Conservation (phyloP, 2,888 invertebrate species). For the Lithodes maja region DNA sequence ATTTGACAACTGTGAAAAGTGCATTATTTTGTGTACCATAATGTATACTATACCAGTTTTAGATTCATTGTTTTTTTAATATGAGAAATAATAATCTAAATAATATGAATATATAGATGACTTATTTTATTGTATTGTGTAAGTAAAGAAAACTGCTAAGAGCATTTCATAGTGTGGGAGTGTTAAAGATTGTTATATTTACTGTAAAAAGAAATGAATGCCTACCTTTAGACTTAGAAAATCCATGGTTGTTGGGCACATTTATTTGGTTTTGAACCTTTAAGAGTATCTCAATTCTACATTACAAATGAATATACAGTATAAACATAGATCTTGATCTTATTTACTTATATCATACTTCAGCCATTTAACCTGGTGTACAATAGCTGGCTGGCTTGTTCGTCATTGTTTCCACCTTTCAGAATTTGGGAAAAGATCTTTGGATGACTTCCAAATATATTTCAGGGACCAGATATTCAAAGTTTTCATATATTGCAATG, state of each 20-base stretch:
- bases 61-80: not conserved
- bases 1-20: constrained; percentile 1
- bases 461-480: too few species aligned
- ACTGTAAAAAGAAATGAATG: not conserved
- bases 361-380: not conserved
- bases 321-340: not conserved
- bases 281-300: not conserved
- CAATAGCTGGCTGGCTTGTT: not conserved
- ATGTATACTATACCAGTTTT: constrained; percentile 2
- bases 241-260: constrained; percentile 15
- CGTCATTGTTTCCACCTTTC: too few species aligned
- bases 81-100: not conserved
- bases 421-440: too few species aligned
- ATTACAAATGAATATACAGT: not conserved
- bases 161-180: not conserved
- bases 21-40: constrained; percentile 15
- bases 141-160: not conserved
- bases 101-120: not conserved
- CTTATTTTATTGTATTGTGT: not conserved
- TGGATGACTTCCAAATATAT: too few species aligned
- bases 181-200: constrained; percentile 2
- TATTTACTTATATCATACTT: not conserved
- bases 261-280: not conserved
- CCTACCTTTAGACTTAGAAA: not conserved
- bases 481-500: too few species aligned